Base-by-base conservation (phyloP, 2,888 invertebrate genomes). In the Cataglyphis livida region DNA sequence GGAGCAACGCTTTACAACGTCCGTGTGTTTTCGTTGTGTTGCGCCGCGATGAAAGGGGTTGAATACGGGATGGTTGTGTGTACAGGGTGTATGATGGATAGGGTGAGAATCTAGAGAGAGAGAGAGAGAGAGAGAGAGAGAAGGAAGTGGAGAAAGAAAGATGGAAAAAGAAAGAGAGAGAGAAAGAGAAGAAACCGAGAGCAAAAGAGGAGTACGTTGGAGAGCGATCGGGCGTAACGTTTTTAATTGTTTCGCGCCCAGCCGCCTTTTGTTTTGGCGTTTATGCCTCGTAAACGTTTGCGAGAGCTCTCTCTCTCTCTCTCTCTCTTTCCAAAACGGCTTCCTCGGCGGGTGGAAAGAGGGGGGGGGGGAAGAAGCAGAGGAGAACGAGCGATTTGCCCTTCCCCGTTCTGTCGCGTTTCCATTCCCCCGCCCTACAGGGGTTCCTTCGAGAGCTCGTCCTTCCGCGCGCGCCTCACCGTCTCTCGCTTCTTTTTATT, bases 221-320 rank as follows among this genome's bases (percentile, higher is more conserved):
- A 87, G 91, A 92, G 94, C 94, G 93, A 94, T 94, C 93, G 93
- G 93, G 94, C 94, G 93, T 93, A 94, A 94, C 93, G 94, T 94
- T 94, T 94, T 94, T 94, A 94, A 94, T 94, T 94, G 94, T 94
- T 94, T 93, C 93, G 92, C 92, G 92, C 93, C 92, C 91, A 93
- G 92, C 90, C 91, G 91, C 89, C 93, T 93, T 94, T 94, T 93
- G 94, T 94, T 94, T 93, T 92, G 92, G 91, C 92, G 93, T 93
- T 93, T 93, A 93, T 93, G 91, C 92, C 91, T 91, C 93, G 92
- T 93, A 93, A 93, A 93, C 91, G 92, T 91, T 91, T 90, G 90
- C 91, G 87, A 87, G 87, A 88, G 86, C 44, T 15, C 87, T 44
- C 44, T 86, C 87, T 54, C 54, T 68, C 68, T 59, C 21, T 51